Evolutionary conservation across 2,888 invertebrate genomes (phyloP), one percentile per base, ranked within the genome.

Genomic region (Anthophora plumipes): DNA sequence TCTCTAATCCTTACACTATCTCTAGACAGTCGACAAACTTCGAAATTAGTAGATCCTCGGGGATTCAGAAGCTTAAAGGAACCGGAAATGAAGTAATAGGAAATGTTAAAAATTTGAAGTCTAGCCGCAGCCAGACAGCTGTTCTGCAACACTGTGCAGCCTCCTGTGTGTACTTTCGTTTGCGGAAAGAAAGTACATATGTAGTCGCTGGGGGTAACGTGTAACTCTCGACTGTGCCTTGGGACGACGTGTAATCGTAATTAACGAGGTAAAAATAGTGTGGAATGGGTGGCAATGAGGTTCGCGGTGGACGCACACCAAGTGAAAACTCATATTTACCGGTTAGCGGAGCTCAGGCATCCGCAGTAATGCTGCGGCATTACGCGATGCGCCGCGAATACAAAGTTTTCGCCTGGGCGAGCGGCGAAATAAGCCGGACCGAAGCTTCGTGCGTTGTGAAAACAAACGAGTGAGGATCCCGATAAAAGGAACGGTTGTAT

Each of bases 281-380:
- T 73, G 12, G 31, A 31, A 31, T 48, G 57, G 52, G 75, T 59
- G 61, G 73, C 55, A 61, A 76, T 63, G 80, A 31, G 76, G 82
- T 75, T 80, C 69, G 71, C 55, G 71, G 31, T 46, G 64, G 70
- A 43, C 74, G 80, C 71, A 82, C 80, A 80, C 85, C 88, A 89
- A 90, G 90, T 90, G 90, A 91, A 91, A 90, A 91, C 88, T 91
- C 90, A 90, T 90, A 91, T 91, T 90, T 90, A 90, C 91, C 86
- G 89, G 90, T 90, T 90, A 90, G 89, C 85, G 85, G 31, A 87
- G 89, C 90, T 90, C 88, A 90, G 90, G 90, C 90, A 89, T 90
- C 88, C 89, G 89, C 88, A 86, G 88, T 90, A 87, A 90, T 89
- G 80, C 85, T 83, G 83, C 82, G 85, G 88, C 87, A 90, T 90